Evolutionary conservation across 2,797 vertebrate genomes (phyloP), one percentile per base, ranked within the genome.

Genomic region (Leptatherina wallacei): DNA sequence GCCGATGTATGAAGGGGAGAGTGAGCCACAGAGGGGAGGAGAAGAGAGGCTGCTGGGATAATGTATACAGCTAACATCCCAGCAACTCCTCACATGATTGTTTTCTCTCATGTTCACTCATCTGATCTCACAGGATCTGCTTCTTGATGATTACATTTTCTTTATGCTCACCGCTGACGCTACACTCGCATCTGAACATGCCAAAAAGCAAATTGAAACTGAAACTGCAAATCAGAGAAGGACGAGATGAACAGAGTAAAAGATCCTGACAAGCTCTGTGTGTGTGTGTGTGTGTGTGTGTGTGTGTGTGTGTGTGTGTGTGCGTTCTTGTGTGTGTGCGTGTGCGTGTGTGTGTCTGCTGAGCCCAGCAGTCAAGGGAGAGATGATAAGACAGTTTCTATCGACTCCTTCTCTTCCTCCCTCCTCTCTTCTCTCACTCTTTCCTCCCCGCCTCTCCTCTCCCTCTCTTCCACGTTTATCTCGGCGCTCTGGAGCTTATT

Each of bases 331-430:
- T 64, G 55, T 65, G 47, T 59, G 65, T 52, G 67, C 63, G 59
- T 60, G 73, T 72, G 75, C 65, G 67, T 75, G 78, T 81, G 22
- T 65, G 81, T 87, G 71, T 89, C 85, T 90, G 90, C 91, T 92
- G 89, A 93, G 87, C 82, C 89, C 85, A 91, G 88, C 91, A 91
- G 89, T 89, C 87, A 89, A 86, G 89, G 83, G 83, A 91, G 89
- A 87, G 86, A 91, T 91, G 92, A 92, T 91, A 89, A 91, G 90
- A 92, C 89, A 85, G 78, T 90, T 90, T 88, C 83, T 87, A 87
- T 89, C 78, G 82, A 88, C 86, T 92, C 84, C 80, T 82, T 85
- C 88, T 83, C 84, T 83, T 73, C 64, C 71, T 78, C 63, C 62
- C 64, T 74, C 52, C 67, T 74, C 69, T 76, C 65, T 77, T 40